Evolutionary conservation across 23 tunicate species (phyloP).

Genomic region (Clavelina lepadiformis): DNA sequence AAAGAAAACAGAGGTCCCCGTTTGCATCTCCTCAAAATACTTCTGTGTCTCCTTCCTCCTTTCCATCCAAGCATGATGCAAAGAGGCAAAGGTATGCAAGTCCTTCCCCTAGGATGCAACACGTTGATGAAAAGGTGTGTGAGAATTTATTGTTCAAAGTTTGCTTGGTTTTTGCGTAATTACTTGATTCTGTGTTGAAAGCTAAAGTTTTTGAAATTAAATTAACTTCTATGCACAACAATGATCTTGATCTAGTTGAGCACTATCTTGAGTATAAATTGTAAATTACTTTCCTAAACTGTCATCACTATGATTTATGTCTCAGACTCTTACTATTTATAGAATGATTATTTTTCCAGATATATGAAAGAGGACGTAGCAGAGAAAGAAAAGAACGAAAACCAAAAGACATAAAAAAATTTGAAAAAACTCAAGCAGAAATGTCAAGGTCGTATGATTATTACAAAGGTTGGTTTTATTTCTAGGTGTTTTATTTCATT

Average conservation of each 20-base stretch:
- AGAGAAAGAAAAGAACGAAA: constrained; percentile 16
- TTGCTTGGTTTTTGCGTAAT: neutral
- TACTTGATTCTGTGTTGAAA: neutral
- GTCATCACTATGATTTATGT: too few species aligned
- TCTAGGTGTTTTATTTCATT: too few species aligned
- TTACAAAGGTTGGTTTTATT: neutral
- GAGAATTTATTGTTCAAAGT: neutral
- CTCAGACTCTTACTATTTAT: too few species aligned
- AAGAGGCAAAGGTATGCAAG: constrained; percentile 12
- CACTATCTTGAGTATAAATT: too few species aligned
- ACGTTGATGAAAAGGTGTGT: too few species aligned
- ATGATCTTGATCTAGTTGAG: too few species aligned
- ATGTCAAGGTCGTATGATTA: neutral
- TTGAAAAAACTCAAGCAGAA: constrained; percentile 1
- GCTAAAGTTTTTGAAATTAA: too few species aligned
- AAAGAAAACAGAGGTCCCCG: constrained; percentile 4
- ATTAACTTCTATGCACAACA: too few species aligned
- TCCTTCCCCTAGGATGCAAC: constrained; percentile 30
- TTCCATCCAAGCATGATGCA: neutral
- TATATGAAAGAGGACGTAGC: constrained; percentile 10
- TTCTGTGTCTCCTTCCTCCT: neutral
- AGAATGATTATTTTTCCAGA: constrained; percentile 1
- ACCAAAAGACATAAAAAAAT: constrained; percentile 7
- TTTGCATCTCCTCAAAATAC: constrained; percentile 1
- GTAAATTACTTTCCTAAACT: too few species aligned